These are phyloP conservation scores for Tenrec ecaudatus DNA, from an alignment of 2,113 vertebrate genomes.

Conservation along the genomic window DNA sequence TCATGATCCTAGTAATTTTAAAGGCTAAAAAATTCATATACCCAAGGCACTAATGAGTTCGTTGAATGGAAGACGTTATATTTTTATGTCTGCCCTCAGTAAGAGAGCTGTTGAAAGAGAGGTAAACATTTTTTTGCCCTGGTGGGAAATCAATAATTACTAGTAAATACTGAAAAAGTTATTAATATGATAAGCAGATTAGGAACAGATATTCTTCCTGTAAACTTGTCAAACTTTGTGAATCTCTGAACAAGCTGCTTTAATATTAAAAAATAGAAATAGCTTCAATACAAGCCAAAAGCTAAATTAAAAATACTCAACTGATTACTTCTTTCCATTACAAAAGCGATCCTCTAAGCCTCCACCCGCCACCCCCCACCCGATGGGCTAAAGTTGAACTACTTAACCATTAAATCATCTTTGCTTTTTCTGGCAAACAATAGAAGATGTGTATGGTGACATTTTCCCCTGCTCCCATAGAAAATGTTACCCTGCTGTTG, in stretches of 20 bases:
- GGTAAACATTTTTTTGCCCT: background rate
- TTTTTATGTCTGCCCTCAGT: background rate
- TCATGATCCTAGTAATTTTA: background rate
- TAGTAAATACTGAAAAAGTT: background rate
- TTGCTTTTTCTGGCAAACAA: background rate
- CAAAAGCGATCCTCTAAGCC: background rate
- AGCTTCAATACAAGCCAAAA: background rate
- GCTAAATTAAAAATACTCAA: background rate
- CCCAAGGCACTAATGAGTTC: background rate
- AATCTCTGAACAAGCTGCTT: background rate
- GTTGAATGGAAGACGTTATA: background rate
- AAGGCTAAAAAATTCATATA: background rate
- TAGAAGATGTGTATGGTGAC: background rate
- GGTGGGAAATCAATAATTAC: background rate
- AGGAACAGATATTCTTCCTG: background rate
- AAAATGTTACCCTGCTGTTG: background rate
- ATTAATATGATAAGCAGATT: background rate
- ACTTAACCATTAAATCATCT: background rate
- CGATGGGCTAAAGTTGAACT: background rate
- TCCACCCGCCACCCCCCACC: too few species aligned
- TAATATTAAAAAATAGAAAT: background rate
- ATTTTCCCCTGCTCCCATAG: background rate
- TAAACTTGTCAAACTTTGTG: background rate
- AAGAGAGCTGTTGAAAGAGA: background rate
- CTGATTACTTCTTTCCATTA: background rate